Conservation (phyloP, 35 echinoderm and acorn worm species). For the Anneissia japonica region DNA sequence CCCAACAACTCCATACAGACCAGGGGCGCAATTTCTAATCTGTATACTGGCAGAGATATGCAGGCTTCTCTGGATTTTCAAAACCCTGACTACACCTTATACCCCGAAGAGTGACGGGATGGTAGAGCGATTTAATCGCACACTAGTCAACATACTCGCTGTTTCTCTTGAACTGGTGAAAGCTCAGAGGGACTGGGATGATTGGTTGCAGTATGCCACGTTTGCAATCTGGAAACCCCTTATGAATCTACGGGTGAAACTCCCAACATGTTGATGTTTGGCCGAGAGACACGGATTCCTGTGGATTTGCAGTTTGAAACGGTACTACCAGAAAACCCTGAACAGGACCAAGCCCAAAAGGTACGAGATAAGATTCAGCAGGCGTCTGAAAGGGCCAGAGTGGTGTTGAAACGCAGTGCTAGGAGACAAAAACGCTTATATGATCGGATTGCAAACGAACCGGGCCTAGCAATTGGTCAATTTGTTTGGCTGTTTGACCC, state of each 20-base stretch:
- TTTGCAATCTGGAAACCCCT: constrained; percentile 31
- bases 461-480: too few relatives aligned
- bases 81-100: constrained; percentile 38
- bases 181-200: constrained; percentile 47
- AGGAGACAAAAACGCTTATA: too few relatives aligned
- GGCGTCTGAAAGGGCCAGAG: too few relatives aligned
- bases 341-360: too few relatives aligned
- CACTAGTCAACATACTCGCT: neutral
- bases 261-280: constrained; percentile 54
- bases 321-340: too few relatives aligned
- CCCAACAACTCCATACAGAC: constrained; percentile 7
- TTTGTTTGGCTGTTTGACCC: too few relatives aligned
- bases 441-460: too few relatives aligned
- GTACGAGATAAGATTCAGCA: too few relatives aligned
- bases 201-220: constrained; percentile 30
- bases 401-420: too few relatives aligned
- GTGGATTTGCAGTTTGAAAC: constrained; percentile 17
- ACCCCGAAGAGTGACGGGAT: constrained; percentile 56
- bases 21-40: constrained; percentile 62
- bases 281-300: constrained; percentile 19
- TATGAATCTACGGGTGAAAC: constrained; percentile 46
- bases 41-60: constrained; percentile 43
- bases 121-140: constrained; percentile 48
- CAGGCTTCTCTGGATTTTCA: constrained; percentile 25
- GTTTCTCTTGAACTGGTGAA: neutral